A percentile compares a stretch with the other conserved stretches of the same genome.
Conservation (phyloP, 1,140 invertebrate species). For the Augochlora pura region DNA sequence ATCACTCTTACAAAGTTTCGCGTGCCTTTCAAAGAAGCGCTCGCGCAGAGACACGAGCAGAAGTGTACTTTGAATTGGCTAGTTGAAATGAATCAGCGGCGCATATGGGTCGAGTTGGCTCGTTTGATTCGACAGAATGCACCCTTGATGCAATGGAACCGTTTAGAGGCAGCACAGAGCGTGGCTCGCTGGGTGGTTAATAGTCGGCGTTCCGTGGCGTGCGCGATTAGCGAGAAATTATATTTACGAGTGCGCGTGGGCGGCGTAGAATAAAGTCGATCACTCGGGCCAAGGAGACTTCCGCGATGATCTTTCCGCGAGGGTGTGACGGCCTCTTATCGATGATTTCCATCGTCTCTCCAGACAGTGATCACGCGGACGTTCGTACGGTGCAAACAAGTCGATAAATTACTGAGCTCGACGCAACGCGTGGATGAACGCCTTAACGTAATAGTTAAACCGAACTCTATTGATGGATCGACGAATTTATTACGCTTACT, state of each 20-base stretch:
- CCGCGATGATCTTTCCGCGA: slow-evolving; percentile 47
- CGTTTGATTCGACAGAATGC: slow-evolving; percentile 25
- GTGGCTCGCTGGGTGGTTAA: slow-evolving; percentile 46
- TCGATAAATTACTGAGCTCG: slow-evolving; percentile 35
- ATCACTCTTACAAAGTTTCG: too few species aligned
- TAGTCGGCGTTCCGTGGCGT: slow-evolving; percentile 39
- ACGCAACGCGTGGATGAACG: slow-evolving; percentile 20
- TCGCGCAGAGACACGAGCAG: neutral
- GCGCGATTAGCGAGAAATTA: slow-evolving; percentile 53
- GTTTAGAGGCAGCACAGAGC: slow-evolving; percentile 9
- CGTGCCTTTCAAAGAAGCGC: neutral
- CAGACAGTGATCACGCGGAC: slow-evolving; percentile 14
- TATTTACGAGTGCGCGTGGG: slow-evolving; percentile 46
- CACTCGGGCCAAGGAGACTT: slow-evolving; percentile 32
- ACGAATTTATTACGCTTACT: slow-evolving; percentile 7
- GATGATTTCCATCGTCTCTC: slow-evolving; percentile 29
- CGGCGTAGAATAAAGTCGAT: slow-evolving; percentile 40
- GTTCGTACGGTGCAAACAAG: neutral
- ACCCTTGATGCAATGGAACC: slow-evolving; percentile 24
- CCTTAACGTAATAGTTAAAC: slow-evolving; percentile 21
- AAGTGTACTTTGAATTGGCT: neutral
- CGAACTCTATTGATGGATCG: slow-evolving; percentile 11
- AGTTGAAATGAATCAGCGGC: neutral
- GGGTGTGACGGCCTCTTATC: slow-evolving; percentile 46
- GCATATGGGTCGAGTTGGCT: neutral